Evolutionary conservation across 2,888 invertebrate species (phyloP), one percentile per base, ranked within the genome.

Genomic region (Caenorhabditis sulstoni): DNA sequence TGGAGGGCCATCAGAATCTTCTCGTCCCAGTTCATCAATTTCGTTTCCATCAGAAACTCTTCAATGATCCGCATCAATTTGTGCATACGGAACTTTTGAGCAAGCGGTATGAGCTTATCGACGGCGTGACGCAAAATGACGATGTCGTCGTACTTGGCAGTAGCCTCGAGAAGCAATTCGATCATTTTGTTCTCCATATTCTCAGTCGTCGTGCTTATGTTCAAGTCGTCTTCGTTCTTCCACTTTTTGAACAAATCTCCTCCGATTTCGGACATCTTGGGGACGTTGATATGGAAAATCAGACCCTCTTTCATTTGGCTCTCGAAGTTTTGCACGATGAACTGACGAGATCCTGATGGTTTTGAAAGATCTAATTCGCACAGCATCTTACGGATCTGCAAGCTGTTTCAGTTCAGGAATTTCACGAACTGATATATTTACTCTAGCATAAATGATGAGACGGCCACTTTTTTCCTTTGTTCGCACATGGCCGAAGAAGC

Each of bases 181-280:
- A 80, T 55, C 52, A 66, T 35, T 16, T 12, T 12, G 49, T 61
- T 65, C 23, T 80, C 80, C 47, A 80, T 47, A 7, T 49, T 11
- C 41, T 80, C 80, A 20, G 49, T 68, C 0, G 71, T 57, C 8
- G 71, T 66, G 20, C 45, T 61, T 1, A 64, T 1, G 20, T 55
- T 55, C 11, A 57, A 18, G 23, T 75, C 71, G 39, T 75, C 62
- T 20, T 66, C 50, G 35, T 61, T 29, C 37, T 66, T 68, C 79
- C 79, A 79, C 29, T 79, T 79, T 55, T 79, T 68, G 57, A 79
- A 79, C 16, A 79, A 50, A 16, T 74, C 79, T n/a, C 79, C 79
- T 11, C 74, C 79, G 14, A 59, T n/a, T 12, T 29, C 39, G 29
- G 14, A 16, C 14, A 80, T 29, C 45, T 76, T 75, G 1, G 57